These are phyloP conservation scores for Gallinago solitaria DNA, from an alignment of 2,797 vertebrate genomes.

Conservation along the genomic window DNA sequence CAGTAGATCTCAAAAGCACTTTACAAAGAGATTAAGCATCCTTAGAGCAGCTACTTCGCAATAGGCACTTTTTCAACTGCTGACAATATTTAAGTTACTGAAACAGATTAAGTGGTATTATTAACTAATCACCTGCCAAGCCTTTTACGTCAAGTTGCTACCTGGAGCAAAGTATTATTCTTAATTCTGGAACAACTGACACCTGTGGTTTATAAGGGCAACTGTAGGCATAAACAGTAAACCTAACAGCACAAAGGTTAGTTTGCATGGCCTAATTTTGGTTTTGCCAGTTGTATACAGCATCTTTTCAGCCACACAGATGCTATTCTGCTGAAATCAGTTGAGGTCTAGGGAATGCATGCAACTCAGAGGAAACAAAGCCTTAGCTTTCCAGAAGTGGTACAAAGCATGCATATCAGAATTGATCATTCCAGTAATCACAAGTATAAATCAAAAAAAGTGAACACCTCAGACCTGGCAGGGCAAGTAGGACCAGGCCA, in stretches of 20 bases:
- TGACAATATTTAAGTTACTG: slow-evolving; percentile 49
- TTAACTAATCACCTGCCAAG: slow-evolving; percentile 57
- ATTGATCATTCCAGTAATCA: background rate
- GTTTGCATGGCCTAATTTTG: background rate
- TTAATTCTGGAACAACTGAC: slow-evolving; percentile 30
- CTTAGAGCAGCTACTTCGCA: slow-evolving; percentile 33
- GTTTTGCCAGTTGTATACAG: background rate
- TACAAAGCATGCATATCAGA: background rate
- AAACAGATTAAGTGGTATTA: slow-evolving; percentile 31
- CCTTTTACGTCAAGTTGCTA: slow-evolving; percentile 22
- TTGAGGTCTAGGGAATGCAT: background rate
- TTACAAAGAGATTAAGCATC: slow-evolving; percentile 34
- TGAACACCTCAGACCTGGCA: background rate
- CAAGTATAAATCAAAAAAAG: background rate
- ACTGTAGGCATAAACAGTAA: slow-evolving; percentile 4
- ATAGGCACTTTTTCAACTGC: slow-evolving; percentile 30
- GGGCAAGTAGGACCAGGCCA: background rate
- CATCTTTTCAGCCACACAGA: background rate
- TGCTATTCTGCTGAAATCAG: background rate
- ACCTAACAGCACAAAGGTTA: background rate
- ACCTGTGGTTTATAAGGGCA: slow-evolving; percentile 10
- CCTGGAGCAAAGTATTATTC: slow-evolving; percentile 9
- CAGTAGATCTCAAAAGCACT: slow-evolving; percentile 46
- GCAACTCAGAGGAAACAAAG: background rate
- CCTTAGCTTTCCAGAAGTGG: background rate